Evolutionary conservation across 2,888 invertebrate genomes (phyloP), one percentile per base, ranked within the genome.

Genomic region (Amblyjoppa fuscipennis): DNA sequence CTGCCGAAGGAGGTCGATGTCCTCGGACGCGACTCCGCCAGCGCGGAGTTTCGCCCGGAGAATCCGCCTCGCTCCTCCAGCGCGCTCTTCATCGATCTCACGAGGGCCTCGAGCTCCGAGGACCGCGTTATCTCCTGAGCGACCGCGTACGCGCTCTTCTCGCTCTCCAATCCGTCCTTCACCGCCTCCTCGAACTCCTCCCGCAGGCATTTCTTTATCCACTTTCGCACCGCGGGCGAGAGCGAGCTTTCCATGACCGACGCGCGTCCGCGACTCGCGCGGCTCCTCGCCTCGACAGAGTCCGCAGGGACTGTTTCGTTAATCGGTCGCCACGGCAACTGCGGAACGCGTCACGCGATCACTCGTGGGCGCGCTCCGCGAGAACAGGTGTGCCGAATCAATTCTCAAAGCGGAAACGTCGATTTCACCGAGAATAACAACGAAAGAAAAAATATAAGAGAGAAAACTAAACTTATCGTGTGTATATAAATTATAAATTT

Each of bases 161-260:
- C 84, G 34, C 31, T 70, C 56, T 61, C 53, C 75, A 87, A 69
- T 34, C 79, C 79, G 9, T 49, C 38, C 3, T 51, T 77, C 66
- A 86, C 85, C 3, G 34, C 53, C 11, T 80, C 75, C 56, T 76
- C 79, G 78, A 94, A 94, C 83, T 92, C 90, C 41, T 93, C 91
- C n/a, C 88, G 91, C 20, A 94, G 77, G 79, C 90, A 91, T 66
- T 91, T 91, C 73, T 90, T 91, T 56, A 93, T 85, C 92, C 92
- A 93, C 81, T 92, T 92, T 49, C 91, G 90, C 80, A 92, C 87
- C 53, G 88, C 79, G 9, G 91, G 88, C 1, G 93, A 90, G 20
- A 91, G 83, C 45, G 88, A 85, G 53, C 86, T 83, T 69, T 92
- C 91, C 91, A 92, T 93, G 45, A 16, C 88, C 61, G 49, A 61